These are phyloP conservation scores for Istiophorus platypterus DNA, from an alignment of 2,113 vertebrate species.

Conservation along the genomic window DNA sequence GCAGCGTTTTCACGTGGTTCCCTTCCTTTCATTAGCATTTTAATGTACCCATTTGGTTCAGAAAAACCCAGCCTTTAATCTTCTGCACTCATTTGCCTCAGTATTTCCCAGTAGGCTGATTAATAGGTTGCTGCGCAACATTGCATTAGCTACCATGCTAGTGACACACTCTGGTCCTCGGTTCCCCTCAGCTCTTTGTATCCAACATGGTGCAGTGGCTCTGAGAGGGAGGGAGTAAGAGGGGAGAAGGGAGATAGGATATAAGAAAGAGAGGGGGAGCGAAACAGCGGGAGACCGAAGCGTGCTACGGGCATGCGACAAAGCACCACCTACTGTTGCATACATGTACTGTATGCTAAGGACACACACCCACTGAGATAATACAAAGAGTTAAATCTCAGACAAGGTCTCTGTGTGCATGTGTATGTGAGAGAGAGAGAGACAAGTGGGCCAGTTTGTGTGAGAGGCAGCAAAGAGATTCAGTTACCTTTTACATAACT, in stretches of 20 bases:
- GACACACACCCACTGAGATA: slow-evolving; percentile 7
- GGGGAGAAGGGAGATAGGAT: slow-evolving; percentile 4
- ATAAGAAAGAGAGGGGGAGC: slow-evolving; percentile 14
- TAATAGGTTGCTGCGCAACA: slow-evolving; percentile 65
- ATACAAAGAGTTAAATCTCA: slow-evolving; percentile 56
- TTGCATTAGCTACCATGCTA: slow-evolving; percentile 73
- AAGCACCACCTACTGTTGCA: slow-evolving; percentile 72
- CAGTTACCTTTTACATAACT: slow-evolving; percentile 85
- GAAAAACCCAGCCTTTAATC: slow-evolving; percentile 36
- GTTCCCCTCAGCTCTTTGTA: slow-evolving; percentile 79
- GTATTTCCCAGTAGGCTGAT: slow-evolving; percentile 56
- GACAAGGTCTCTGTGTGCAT: slow-evolving; percentile 11
- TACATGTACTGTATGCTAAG: slow-evolving; percentile 29
- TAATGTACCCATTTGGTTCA: slow-evolving; percentile 16
- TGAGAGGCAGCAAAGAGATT: slow-evolving; percentile 74
- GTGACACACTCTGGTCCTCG: slow-evolving; percentile 72
- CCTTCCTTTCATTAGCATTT: slow-evolving; percentile 58
- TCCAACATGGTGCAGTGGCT: slow-evolving; percentile 83
- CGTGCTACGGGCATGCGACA: slow-evolving; percentile 59
- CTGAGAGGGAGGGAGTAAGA: slow-evolving; percentile 44
- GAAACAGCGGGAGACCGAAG: slow-evolving; percentile 52
- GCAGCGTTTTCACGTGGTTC: slow-evolving; percentile 53
- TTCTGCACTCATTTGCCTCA: slow-evolving; percentile 20
- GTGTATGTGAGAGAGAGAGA: slow-evolving; percentile 10
- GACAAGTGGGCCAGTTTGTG: slow-evolving; percentile 52